Base-by-base conservation (phyloP, 2,113 vertebrate species). In the Acinonyx jubatus region DNA sequence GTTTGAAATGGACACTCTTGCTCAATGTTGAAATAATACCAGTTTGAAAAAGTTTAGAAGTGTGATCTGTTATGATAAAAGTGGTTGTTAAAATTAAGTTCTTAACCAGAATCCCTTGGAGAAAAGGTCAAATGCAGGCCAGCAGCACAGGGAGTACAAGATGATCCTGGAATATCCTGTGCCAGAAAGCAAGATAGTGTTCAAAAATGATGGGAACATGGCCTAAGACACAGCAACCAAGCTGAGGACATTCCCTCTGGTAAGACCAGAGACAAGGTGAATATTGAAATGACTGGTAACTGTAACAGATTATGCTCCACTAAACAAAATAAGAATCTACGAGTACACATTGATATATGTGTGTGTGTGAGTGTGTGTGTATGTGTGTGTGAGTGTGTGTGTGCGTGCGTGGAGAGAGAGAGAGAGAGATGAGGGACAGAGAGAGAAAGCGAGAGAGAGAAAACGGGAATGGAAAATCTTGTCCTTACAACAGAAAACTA, bases 181-280 rank as follows among this genome's bases (percentile, higher is more conserved):
- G 14, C 38, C 45, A 76, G 19, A 68, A 87, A 82, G 31, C 33
- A 66, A 57, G 31, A 41, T 4, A 36, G 16, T 45, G 25, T 29
- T 36, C 23, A 16, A 15, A 12, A 29, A n/a, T 41, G 25, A 31
- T 27, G 38, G 0, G 21, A 61, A 4, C 1, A 1, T 36, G n/a
- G 16, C 23, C 29, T 12, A 25, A 36, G 79, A 63, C 41, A 41
- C 21, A 52, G 52, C 9, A 74, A 4, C 36, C 48, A 82, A 8
- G 4, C 38, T 86, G 84, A 69, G 36, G n/a, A 65, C 48, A 66
- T 63, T 55, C 41, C 16, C 41, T 27, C 38, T 69, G 41, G 50
- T 52, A 33, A 52, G 18, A 33, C 76, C 6, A n/a, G 36, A 57
- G 48, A 79, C 19, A 4, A n/a, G 33, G 5, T 31, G 63, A 90